Base-by-base conservation (phyloP, 2,113 vertebrate genomes). In the Rostratula benghalensis region DNA sequence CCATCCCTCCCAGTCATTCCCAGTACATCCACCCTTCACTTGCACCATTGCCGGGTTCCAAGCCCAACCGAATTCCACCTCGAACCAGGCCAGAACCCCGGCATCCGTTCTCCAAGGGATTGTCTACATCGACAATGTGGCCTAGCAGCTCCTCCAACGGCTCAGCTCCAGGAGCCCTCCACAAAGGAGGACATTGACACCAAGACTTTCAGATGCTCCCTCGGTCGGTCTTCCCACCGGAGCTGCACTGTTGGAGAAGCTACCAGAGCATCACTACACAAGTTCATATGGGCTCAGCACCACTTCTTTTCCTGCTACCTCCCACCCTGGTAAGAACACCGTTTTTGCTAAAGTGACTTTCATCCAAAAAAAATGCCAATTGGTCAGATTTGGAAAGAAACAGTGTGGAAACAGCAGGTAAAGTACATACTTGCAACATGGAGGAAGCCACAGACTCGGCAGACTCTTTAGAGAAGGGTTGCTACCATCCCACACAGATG, bases 241-340 rank as follows among this genome's bases (percentile, higher is more conserved):
- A n/a, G n/a, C 33, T 2, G 0, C 27, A 2, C 25, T 33, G 68
- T n/a, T 10, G 6, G 31, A 91, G 45, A 33, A 7, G 11, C 31
- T 63, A 57, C 45, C 7, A 14, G 48, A 16, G 3, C 53, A 39
- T 1, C 50, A 43, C 16, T 14, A 39, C 21, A 13, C 0, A 4
- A 60, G 16, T 16, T 43, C 43, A 37, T 12, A n/a, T 2, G 21
- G 22, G 31, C 48, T 87, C 15, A 8, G 57, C 43, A 88, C 7
- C 67, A n/a, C 6, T 24, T 57, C 45, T 53, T 28, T 67, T 81
- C 30, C 33, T 41, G 70, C 2, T 61, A 50, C 12, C 24, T 71
- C 46, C 48, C 53, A 87, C 33, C 23, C 53, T 45, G 15, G 31
- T 18, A 50, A 15, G 14, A 82, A 67, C 2, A 53, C 23, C 11